Base-by-base conservation (phyloP, 2,888 invertebrate genomes). In the Hypsopygia costalis region DNA sequence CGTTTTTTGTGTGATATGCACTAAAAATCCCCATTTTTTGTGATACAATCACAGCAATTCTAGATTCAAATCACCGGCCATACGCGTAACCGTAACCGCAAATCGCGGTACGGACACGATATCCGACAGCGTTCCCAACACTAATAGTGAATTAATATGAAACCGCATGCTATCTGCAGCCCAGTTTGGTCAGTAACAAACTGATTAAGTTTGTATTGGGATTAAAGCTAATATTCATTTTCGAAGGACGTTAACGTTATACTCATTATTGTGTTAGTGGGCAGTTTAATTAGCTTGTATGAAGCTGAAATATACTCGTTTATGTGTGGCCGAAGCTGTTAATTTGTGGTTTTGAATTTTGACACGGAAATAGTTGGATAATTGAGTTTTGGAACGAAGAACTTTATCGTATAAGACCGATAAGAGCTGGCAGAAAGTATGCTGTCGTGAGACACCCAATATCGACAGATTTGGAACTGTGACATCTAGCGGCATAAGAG, bases 171-270 rank as follows among this genome's bases (percentile, higher is more conserved):
- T 27, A 33, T 33, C 38, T 33, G 25, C 37, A 29, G 32, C 21
- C 33, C 33, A 35, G 28, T 20, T 35, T 28, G 41, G 41, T 32
- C 40, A 36, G 40, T 40, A 47, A 41, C 50, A 44, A 44, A 47
- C 47, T 33, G 34, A 47, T 51, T 43, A 46, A 47, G 50, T 47
- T 47, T 46, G 44, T 46, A 46, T 46, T 44, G 28, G 43, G 47
- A 44, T 43, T 41, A 47, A 11, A 43, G 50, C 50, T 47, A 46
- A 46, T 45, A 43, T 47, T 43, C 47, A 47, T 47, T 46, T 43
- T 39, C 44, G 37, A 44, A 42, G 42, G 41, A 41, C 45, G 44
- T 44, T 40, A 9, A 41, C 45, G 44, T 44, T 40, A 9, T 21
- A 36, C 37, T 33, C 34, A 35, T 46, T 42, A 47, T 50, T 44